phyloP scores from a whole-genome alignment of 2,113 vertebrate species.

The Sigmodon hispidus region DNA sequence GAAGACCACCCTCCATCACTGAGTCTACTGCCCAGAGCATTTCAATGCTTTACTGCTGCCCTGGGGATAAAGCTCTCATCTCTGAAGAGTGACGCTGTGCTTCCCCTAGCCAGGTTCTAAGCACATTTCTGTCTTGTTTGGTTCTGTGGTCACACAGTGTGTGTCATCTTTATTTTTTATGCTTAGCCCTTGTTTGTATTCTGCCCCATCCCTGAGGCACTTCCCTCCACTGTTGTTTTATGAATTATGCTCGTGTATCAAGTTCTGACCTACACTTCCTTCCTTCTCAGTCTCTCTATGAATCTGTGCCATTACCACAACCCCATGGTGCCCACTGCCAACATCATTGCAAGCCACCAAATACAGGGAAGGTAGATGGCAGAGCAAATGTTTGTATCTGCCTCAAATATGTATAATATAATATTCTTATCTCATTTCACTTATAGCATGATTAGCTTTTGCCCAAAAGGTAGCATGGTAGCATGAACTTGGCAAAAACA shows the following conservation, averaged over 20 bases:
- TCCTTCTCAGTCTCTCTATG: neutral
- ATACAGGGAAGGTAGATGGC: neutral
- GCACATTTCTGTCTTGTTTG: neutral
- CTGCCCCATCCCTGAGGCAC: neutral
- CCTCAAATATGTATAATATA: neutral
- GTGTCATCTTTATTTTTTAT: neutral
- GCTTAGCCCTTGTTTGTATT: neutral
- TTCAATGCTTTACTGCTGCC: neutral
- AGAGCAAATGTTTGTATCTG: neutral
- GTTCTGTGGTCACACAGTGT: neutral
- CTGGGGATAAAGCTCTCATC: neutral
- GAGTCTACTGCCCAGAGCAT: neutral
- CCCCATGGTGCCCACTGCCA: too few species aligned
- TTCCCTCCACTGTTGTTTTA: slow-evolving; percentile 11
- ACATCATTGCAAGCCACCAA: neutral
- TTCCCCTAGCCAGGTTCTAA: neutral
- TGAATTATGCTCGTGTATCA: neutral
- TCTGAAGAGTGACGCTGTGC: neutral
- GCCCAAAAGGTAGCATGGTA: neutral
- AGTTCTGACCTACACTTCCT: slow-evolving; percentile 5
- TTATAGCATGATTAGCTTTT: neutral
- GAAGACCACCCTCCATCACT: neutral
- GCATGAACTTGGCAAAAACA: neutral
- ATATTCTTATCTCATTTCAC: neutral
- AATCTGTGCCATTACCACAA: neutral